These are phyloP conservation scores for Platycercus adscitus DNA, from an alignment of 2,113 vertebrate genomes.

Conservation along the genomic window DNA sequence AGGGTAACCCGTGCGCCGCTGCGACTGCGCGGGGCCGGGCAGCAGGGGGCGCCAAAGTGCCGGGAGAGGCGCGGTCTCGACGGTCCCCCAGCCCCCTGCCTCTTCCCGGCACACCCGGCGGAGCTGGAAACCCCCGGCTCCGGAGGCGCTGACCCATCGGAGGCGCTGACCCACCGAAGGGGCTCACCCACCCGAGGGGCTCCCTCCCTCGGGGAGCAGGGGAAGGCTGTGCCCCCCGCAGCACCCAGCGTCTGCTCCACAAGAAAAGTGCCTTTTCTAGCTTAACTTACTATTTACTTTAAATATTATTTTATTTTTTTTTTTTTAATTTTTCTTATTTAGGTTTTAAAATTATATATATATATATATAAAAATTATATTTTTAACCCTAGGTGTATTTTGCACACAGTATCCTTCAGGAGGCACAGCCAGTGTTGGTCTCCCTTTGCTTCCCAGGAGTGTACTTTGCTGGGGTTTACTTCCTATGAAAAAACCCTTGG, in stretches of 20 bases:
- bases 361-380: background rate
- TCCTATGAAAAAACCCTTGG: background rate
- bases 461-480: rapidly evolving
- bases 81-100: too few relatives aligned
- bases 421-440: background rate
- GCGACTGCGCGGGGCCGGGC: rapidly evolving
- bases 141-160: too few relatives aligned
- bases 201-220: too few relatives aligned
- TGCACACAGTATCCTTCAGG: background rate
- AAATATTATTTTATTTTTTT: background rate
- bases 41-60: background rate
- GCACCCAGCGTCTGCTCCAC: too few relatives aligned
- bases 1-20: too few relatives aligned
- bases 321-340: background rate
- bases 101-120: rapidly evolving
- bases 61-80: rapidly evolving
- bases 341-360: background rate
- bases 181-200: too few relatives aligned
- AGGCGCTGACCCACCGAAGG: too few relatives aligned
- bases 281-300: background rate
- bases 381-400: background rate
- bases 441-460: background rate
- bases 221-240: too few relatives aligned
- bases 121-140: too few relatives aligned
- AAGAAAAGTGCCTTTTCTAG: background rate